These are phyloP conservation scores for Hoplias malabaricus DNA, from an alignment of 2,113 vertebrate genomes.

Conservation along the genomic window DNA sequence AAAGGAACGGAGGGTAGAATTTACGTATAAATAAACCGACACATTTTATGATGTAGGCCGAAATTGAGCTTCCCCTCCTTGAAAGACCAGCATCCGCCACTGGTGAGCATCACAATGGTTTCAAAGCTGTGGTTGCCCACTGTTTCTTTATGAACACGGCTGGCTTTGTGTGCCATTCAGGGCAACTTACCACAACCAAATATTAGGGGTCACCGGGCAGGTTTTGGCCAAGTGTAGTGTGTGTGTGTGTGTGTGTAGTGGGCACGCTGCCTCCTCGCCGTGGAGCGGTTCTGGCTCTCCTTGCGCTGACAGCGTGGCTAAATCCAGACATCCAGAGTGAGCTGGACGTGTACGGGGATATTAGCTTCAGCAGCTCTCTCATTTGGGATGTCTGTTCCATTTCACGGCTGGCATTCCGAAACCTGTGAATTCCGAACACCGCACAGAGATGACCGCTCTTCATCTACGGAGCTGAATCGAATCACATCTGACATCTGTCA, in stretches of 20 bases:
- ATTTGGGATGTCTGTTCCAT: constrained; percentile 70
- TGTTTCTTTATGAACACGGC: too few relatives aligned
- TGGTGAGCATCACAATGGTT: too few relatives aligned
- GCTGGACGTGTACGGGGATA: constrained; percentile 66
- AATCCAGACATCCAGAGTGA: constrained; percentile 59
- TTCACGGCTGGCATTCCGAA: constrained; percentile 67
- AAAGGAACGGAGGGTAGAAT: too few relatives aligned
- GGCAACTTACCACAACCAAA: constrained; percentile 48
- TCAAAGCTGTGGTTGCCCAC: too few relatives aligned
- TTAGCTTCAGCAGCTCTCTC: constrained; percentile 63
- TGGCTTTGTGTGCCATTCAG: constrained; percentile 31
- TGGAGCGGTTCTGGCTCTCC: constrained; percentile 50
- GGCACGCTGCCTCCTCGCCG: constrained; percentile 32
- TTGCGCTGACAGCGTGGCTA: constrained; percentile 44
- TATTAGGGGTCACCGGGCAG: constrained; percentile 46
- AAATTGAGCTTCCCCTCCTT: too few relatives aligned
- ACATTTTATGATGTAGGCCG: too few relatives aligned
- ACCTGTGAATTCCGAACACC: constrained; percentile 50
- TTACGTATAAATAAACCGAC: too few relatives aligned
- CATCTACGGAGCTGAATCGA: constrained; percentile 59
- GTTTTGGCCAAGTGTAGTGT: constrained; percentile 47
- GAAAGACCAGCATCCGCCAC: too few relatives aligned
- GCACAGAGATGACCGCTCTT: constrained; percentile 22
- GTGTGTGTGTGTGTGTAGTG: constrained; percentile 22
- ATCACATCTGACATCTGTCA: constrained; percentile 71